Evolutionary conservation across 2,888 invertebrate species (phyloP).

Genomic region (Agrilus biguttatus): DNA sequence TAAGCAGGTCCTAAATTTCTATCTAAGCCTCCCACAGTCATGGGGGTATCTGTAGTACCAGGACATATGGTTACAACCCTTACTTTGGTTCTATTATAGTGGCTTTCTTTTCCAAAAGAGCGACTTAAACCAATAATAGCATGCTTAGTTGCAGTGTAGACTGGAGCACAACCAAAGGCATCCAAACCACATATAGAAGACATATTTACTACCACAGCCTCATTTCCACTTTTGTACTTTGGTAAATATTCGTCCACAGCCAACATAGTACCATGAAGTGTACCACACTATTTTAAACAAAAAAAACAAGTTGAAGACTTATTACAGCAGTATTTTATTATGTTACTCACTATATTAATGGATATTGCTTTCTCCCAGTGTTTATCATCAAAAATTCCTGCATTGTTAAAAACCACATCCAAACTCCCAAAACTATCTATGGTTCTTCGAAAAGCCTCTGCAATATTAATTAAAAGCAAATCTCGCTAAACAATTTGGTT

Average conservation of each 20-base stretch:
- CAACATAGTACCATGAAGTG: constrained; percentile 27
- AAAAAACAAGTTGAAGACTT: neutral
- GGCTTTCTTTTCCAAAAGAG: constrained; percentile 18
- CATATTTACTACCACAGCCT: constrained; percentile 34
- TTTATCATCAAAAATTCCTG: constrained; percentile 58
- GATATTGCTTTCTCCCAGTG: constrained; percentile 57
- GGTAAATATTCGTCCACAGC: constrained; percentile 32
- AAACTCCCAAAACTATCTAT: constrained; percentile 29
- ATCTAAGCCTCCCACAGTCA: constrained; percentile 12
- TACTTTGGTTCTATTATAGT: constrained; percentile 25
- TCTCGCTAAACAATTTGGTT: neutral
- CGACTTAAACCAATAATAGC: constrained; percentile 23
- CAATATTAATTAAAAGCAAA: constrained; percentile 1
- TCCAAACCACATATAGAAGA: constrained; percentile 30
- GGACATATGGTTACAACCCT: constrained; percentile 28
- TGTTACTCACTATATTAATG: constrained; percentile 15
- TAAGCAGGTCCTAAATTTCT: constrained; percentile 5
- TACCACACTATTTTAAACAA: constrained; percentile 23
- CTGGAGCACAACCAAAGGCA: constrained; percentile 20
- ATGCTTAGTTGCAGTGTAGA: constrained; percentile 28
- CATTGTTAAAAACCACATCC: constrained; percentile 48
- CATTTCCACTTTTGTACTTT: constrained; percentile 31
- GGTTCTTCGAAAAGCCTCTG: constrained; percentile 31
- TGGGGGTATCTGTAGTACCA: constrained; percentile 27
- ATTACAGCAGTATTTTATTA: neutral